phyloP scores from a whole-genome alignment of 2,113 vertebrate species.

The Entosphenus tridentatus region DNA sequence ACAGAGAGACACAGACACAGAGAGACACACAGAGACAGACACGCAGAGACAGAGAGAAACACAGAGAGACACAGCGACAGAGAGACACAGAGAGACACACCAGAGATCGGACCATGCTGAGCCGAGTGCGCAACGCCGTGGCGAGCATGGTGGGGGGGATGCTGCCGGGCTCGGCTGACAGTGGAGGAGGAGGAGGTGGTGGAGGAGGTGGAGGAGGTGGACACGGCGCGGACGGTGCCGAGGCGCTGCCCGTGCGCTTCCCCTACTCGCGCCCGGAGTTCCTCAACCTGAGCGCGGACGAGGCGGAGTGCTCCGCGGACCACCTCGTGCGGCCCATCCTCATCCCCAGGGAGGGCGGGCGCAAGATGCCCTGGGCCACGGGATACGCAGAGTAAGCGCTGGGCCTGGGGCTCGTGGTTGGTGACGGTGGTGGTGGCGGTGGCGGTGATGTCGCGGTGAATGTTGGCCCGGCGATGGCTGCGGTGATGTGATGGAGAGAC shows the following conservation, averaged over 20 bases:
- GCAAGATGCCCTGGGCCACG: constrained; percentile 56
- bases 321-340: constrained; percentile 68
- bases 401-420: too few species aligned
- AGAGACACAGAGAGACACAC: neutral
- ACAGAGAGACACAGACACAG: neutral
- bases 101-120: constrained; percentile 32
- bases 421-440: too few species aligned
- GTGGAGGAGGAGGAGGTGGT: constrained; percentile 22
- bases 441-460: too few species aligned
- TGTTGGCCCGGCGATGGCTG: too few species aligned
- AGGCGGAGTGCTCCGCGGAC: constrained; percentile 70
- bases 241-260: constrained; percentile 50
- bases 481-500: too few species aligned
- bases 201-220: neutral
- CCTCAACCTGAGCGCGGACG: constrained; percentile 58
- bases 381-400: constrained; percentile 86
- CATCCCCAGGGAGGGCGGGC: constrained; percentile 51
- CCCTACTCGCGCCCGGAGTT: constrained; percentile 67
- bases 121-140: constrained; percentile 66
- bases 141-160: constrained; percentile 73
- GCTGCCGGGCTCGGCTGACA: constrained; percentile 36
- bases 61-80: neutral
- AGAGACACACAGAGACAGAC: neutral
- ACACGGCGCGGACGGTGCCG: constrained; percentile 16
- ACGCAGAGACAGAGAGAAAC: too few species aligned